phyloP scores from a whole-genome alignment of 2,113 vertebrate genomes.

The Peromyscus californicus region DNA sequence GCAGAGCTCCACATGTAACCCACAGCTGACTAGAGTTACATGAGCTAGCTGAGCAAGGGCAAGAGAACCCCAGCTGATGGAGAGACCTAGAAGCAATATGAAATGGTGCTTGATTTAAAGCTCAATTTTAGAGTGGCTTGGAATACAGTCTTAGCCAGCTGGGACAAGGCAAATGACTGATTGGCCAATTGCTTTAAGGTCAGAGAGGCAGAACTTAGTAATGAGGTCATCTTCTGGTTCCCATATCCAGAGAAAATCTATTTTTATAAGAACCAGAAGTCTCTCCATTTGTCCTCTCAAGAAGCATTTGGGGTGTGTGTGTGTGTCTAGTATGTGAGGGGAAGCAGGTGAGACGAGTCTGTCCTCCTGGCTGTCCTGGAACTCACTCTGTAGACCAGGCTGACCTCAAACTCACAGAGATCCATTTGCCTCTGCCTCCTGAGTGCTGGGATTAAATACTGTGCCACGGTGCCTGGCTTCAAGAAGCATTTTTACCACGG shows the following conservation, averaged over 20 bases:
- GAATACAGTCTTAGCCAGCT: background rate
- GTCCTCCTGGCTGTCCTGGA: background rate
- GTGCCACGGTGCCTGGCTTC: too few relatives aligned
- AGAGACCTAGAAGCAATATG: background rate
- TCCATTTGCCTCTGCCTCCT: background rate
- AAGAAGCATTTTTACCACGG: background rate
- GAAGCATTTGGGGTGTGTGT: background rate
- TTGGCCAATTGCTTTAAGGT: slow-evolving; percentile 15
- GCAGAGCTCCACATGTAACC: background rate
- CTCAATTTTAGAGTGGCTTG: background rate
- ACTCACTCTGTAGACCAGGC: background rate
- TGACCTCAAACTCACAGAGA: background rate
- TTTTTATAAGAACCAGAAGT: background rate
- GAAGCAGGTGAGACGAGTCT: background rate
- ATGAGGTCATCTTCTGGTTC: background rate
- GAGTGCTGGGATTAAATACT: background rate
- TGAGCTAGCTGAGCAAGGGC: background rate
- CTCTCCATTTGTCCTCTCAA: background rate
- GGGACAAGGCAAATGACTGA: background rate
- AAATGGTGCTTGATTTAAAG: background rate
- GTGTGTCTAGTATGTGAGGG: background rate
- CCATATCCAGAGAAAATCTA: background rate
- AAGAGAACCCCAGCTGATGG: background rate
- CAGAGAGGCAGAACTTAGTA: background rate
- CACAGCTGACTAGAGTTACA: background rate